phyloP scores from a whole-genome alignment of 2,888 invertebrate species.

The Fragum fragum region DNA sequence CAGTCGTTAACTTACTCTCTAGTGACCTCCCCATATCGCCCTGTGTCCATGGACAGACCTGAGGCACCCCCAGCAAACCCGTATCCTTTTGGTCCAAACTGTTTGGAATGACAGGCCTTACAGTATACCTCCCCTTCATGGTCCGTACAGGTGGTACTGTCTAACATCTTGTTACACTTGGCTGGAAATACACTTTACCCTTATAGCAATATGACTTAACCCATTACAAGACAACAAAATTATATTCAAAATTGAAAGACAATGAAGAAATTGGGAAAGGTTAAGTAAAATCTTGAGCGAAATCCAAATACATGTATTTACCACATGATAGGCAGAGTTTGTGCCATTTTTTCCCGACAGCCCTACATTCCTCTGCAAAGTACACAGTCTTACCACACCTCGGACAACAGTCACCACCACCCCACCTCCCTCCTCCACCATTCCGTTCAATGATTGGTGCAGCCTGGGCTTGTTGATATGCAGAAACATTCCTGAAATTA shows the following conservation, averaged over 20 bases:
- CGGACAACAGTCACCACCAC: slow-evolving; percentile 74
- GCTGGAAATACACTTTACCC: slow-evolving; percentile 65
- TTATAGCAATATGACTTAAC: no score
- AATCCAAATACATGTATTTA: no score
- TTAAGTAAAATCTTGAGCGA: no score
- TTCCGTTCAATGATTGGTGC: slow-evolving; percentile 68
- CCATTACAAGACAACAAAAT: no score
- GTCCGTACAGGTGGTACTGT: slow-evolving; percentile 92
- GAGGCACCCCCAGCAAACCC: slow-evolving; percentile 87
- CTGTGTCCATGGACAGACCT: slow-evolving; percentile 87
- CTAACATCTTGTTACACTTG: slow-evolving; percentile 87
- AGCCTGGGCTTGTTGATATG: slow-evolving; percentile 76
- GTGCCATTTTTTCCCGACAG: slow-evolving; percentile 88
- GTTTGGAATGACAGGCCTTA: slow-evolving; percentile 89
- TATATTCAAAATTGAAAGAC: no score
- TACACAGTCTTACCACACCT: slow-evolving; percentile 91
- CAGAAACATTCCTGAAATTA: slow-evolving; percentile 75
- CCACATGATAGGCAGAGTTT: slow-evolving; percentile 88
- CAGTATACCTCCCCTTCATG: slow-evolving; percentile 98
- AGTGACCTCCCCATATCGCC: slow-evolving; percentile 74
- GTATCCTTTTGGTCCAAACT: slow-evolving; percentile 87
- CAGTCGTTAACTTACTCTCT: slow-evolving; percentile 79
- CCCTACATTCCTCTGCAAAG: slow-evolving; percentile 88
- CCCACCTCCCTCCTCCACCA: slow-evolving; percentile 59
- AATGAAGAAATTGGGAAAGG: no score